phyloP scores from a whole-genome alignment of 2,797 vertebrate genomes.

The Gallinago stenura region DNA sequence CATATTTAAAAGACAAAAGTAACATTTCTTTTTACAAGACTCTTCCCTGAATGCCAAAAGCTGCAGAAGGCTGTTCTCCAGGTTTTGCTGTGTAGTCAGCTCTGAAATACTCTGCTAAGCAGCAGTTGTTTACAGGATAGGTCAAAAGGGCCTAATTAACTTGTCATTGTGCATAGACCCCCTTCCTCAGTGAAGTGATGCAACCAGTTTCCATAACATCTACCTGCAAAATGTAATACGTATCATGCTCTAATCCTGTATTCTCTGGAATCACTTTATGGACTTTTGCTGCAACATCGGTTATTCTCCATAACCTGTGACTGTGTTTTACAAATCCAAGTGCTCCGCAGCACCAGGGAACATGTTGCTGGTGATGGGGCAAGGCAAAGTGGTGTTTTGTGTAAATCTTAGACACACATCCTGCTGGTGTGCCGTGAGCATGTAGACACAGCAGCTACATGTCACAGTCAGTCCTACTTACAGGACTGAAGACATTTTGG shows the following conservation, averaged over 20 bases:
- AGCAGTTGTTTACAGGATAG: neutral
- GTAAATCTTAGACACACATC: neutral
- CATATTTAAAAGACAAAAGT: neutral
- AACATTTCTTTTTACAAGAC: neutral
- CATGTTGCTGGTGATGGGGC: neutral
- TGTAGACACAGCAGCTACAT: neutral
- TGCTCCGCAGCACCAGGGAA: neutral
- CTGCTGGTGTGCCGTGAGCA: neutral
- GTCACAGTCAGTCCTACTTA: neutral
- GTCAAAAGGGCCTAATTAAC: slow-evolving; percentile 2
- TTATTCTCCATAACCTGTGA: neutral
- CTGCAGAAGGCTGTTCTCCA: neutral
- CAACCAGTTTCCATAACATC: neutral
- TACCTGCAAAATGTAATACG: neutral
- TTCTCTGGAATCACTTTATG: neutral
- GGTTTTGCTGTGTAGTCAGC: neutral
- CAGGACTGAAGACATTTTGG: neutral
- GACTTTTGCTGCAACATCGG: neutral
- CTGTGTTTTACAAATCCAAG: accelerated
- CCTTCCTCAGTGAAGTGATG: neutral
- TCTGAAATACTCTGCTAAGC: neutral
- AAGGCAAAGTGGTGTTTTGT: neutral
- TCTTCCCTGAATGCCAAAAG: neutral
- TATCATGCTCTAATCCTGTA: neutral
- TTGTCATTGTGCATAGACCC: neutral